Evolutionary conservation across 2,797 vertebrate species (phyloP), one percentile per base, ranked within the genome.

Genomic region (Melopsittacus undulatus): DNA sequence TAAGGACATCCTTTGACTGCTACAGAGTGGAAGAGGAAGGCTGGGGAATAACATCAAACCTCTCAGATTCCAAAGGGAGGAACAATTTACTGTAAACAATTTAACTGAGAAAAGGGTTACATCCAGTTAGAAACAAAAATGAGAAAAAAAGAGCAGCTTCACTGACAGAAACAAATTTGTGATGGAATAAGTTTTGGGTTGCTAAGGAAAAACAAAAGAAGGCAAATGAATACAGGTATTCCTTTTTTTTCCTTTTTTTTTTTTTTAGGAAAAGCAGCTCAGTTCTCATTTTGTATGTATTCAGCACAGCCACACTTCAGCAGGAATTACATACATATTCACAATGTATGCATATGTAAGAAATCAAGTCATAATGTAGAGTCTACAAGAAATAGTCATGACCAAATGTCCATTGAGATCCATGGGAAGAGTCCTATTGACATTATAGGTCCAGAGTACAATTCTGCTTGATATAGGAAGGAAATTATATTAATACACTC

Each of bases 1-100:
- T 74, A 95, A 85, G 89, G 51, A 66, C 83, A 77, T 85, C 20
- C 30, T 92, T 89, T 94, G 75, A 85, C 78, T 87, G 72, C 30
- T 73, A 90, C 26, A 90, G 62, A 94, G 64, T 76, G 57, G 52
- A 96, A 76, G 13, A 69, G 22, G 64, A 59, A 91, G 29, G 11
- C 19, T 86, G 49, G 67, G 30, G 51, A 88, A 87, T 17, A 81
- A 26, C 22, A 75, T 15, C 32, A 76, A 83, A 73, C 9, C 7
- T 64, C 69, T 29, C 4, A 2, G 23, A 59, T 93, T 92, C 74
- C 67, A 56, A 80, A 87, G 48, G 32, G 73, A 86, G 48, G 22
- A 89, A 72, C 0, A 0, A 82, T 88, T n/a, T 38, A 9, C 21
- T 72, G 93, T 83, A 90, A 86, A 48, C n/a, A 61, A 69, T 69